phyloP scores from a whole-genome alignment of 2,797 vertebrate genomes.

The Neostethus bicornis region DNA sequence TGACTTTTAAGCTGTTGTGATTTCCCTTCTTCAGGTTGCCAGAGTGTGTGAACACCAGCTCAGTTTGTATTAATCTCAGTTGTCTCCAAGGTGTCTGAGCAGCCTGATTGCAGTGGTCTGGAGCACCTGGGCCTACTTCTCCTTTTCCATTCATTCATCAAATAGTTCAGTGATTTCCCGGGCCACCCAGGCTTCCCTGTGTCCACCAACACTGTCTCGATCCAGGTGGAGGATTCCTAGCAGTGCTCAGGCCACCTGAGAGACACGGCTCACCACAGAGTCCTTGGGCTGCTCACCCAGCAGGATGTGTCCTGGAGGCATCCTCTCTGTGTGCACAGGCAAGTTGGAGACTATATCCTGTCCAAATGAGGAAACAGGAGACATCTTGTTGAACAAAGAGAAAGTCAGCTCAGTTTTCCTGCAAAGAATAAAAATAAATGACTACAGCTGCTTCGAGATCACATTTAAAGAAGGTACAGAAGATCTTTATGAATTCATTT shows the following conservation, averaged over 20 bases:
- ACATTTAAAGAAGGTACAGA: no score
- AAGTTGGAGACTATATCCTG: neutral
- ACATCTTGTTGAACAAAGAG: neutral
- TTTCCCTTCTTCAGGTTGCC: neutral
- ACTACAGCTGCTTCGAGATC: no score
- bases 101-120: neutral
- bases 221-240: neutral
- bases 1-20: neutral
- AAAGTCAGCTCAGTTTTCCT: neutral
- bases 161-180: neutral
- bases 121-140: neutral
- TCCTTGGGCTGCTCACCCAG: neutral
- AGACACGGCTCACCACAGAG: neutral
- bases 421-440: no score
- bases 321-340: neutral
- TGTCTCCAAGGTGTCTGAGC: neutral
- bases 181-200: neutral
- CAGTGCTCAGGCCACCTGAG: neutral
- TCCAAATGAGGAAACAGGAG: neutral
- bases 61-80: conserved; percentile 5
- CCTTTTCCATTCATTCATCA: neutral
- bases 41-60: neutral
- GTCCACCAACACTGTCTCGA: neutral
- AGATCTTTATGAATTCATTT: no score
- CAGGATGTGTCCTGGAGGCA: no score